Conservation (phyloP, 2,888 invertebrate species). For the Ormyrus pomaceus region DNA sequence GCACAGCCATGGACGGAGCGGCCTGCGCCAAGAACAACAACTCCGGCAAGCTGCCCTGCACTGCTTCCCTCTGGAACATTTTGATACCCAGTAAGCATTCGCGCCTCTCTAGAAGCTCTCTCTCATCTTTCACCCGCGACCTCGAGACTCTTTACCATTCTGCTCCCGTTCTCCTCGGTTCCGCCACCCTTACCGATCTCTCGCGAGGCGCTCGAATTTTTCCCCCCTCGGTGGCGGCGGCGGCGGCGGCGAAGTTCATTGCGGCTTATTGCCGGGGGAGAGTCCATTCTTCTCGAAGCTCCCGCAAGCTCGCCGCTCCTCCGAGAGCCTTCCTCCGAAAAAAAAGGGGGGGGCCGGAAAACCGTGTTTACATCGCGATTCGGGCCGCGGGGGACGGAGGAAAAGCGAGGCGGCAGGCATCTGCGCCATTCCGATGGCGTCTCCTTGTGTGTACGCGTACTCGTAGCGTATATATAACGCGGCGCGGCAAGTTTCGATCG, state of each 20-base stretch:
- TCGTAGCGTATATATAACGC: background rate
- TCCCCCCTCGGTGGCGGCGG: background rate
- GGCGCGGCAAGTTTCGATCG: conserved; percentile 52
- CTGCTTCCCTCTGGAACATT: conserved; percentile 47
- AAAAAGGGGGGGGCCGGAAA: background rate
- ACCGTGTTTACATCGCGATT: no score
- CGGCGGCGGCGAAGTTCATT: conserved; percentile 13
- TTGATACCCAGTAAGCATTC: conserved; percentile 50
- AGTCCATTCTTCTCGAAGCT: conserved; percentile 48
- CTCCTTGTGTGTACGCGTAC: background rate
- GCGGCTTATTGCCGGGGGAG: conserved; percentile 49
- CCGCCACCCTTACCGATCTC: background rate
- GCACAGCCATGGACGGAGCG: conserved; percentile 39
- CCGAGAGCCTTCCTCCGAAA: background rate
- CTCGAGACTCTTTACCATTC: background rate
- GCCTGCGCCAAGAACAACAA: conserved; percentile 41
- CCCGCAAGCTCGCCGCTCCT: background rate
- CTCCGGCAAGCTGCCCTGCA: conserved; percentile 40
- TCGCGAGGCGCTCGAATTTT: background rate
- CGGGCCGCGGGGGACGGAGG: no score
- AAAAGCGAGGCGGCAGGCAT: background rate
- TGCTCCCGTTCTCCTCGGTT: background rate
- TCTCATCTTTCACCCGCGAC: background rate
- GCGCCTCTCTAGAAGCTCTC: background rate
- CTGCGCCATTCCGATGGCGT: conserved; percentile 1